Evolutionary conservation across 2,113 vertebrate species (phyloP).

Genomic region (Xenopus borealis): DNA sequence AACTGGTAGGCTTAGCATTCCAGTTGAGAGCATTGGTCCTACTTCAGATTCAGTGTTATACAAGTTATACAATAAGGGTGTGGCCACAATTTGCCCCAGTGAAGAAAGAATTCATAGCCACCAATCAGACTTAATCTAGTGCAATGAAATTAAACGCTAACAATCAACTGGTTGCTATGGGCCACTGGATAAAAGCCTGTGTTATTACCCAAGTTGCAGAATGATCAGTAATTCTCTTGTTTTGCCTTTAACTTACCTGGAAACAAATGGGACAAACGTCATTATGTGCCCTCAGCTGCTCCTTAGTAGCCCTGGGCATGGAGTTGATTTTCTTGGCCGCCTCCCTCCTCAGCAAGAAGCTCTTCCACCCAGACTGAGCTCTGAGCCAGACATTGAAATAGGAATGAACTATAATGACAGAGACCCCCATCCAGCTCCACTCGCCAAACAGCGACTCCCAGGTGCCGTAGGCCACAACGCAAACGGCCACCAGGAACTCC

Average conservation of each 20-base stretch:
- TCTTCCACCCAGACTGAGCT: slow-evolving; percentile 80
- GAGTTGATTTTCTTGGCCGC: slow-evolving; percentile 77
- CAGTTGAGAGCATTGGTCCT: no score
- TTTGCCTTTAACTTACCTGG: slow-evolving; percentile 64
- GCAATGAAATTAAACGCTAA: no score
- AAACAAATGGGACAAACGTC: slow-evolving; percentile 86
- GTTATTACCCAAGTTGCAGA: no score
- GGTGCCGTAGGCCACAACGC: slow-evolving; percentile 79
- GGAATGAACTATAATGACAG: slow-evolving; percentile 79
- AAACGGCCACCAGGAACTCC: slow-evolving; percentile 82
- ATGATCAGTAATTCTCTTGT: no score
- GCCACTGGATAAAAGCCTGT: no score
- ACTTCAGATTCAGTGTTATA: no score
- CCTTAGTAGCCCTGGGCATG: slow-evolving; percentile 65
- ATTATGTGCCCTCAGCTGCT: slow-evolving; percentile 67
- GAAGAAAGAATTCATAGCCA: no score
- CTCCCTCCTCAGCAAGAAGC: slow-evolving; percentile 76
- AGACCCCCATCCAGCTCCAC: slow-evolving; percentile 87
- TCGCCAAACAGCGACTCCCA: slow-evolving; percentile 81
- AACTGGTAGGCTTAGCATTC: no score
- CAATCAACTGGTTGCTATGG: no score
- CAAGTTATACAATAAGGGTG: no score
- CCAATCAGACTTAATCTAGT: no score
- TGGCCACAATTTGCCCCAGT: no score
- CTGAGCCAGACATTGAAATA: slow-evolving; percentile 87